Evolutionary conservation across 2,888 invertebrate genomes (phyloP), one percentile per base, ranked within the genome.

Genomic region (Dynastes grantii): DNA sequence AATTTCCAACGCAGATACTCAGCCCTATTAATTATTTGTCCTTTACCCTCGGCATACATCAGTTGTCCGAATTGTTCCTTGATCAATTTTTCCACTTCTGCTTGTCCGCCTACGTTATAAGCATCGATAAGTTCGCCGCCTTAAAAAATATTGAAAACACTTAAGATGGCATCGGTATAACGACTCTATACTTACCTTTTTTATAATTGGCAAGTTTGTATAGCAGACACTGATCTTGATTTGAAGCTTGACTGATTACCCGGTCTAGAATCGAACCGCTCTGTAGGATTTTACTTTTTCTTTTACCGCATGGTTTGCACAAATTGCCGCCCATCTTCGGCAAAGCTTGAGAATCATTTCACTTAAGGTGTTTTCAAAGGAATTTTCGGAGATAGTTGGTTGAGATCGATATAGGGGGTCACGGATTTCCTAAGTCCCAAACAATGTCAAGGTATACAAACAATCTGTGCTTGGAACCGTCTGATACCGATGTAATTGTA

Each of bases 1-100:
- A 95, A 97, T 88, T 96, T 97, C 97, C 97, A 97, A 32, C 96
- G 91, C 13, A 97, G 88, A 85, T 96, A 97, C 86, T 97, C 97
- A 0, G 96, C 95, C 37, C 96, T 90, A 88, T 96, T 97, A 84
- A 97, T 96, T 77, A 93, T 91, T 86, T 96, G 92, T 0, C 97
- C 97, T 84, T 94, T 93, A 1, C 97, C 97, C 64, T 95, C 94
- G 75, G 93, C 93, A 86, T 97, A 97, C 95, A 96, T 96, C 85
- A 97, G 93, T 8, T 96, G 92, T 0, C 95, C 94, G 85, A 97
- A 97, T 87, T 97, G 95, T 80, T 96, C 95, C 8, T 94, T 91
- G 76, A 98, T 95, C 75, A 97, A 88, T 86, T 95, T 94, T 87
- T 97, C 97, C 0, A 96, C 96, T 77, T 95, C 95, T 13, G 91